Evolutionary conservation across 1,140 invertebrate genomes (phyloP).

Genomic region (Akabosia matsudoensis): DNA sequence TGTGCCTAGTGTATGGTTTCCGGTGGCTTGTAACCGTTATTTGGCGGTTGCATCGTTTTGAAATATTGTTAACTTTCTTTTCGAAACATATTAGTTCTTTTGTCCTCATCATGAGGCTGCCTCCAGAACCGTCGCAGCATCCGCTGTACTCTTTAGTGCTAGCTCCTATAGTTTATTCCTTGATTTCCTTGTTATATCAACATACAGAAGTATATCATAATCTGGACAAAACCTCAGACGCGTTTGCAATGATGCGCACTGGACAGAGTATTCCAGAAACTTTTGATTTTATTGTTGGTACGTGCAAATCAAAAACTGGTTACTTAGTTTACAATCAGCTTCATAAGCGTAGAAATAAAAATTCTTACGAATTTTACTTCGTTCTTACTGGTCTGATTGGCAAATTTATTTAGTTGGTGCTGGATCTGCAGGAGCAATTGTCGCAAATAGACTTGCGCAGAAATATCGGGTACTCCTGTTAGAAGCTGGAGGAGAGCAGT

Average conservation of each 20-base stretch:
- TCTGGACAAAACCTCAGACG: background rate
- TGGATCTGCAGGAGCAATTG: background rate
- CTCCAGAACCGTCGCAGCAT: background rate
- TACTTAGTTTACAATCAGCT: background rate
- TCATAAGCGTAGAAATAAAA: background rate
- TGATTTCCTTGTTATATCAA: background rate
- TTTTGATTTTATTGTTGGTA: constrained; percentile 27
- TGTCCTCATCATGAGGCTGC: background rate
- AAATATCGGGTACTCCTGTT: background rate
- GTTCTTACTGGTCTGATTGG: background rate
- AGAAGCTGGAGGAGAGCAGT: background rate
- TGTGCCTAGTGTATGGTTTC: no score
- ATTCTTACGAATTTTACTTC: background rate
- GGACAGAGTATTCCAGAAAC: background rate
- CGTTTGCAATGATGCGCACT: background rate
- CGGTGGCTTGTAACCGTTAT: no score
- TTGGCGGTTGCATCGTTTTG: no score
- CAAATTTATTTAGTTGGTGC: background rate
- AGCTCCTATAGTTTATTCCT: background rate
- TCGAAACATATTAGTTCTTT: background rate
- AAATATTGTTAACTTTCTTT: background rate
- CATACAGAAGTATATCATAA: background rate
- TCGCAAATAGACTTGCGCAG: background rate
- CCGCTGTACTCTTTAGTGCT: constrained; percentile 1
- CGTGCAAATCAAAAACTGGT: background rate